phyloP scores from a whole-genome alignment of 2,113 vertebrate species.

The Oenanthe oenanthe region DNA sequence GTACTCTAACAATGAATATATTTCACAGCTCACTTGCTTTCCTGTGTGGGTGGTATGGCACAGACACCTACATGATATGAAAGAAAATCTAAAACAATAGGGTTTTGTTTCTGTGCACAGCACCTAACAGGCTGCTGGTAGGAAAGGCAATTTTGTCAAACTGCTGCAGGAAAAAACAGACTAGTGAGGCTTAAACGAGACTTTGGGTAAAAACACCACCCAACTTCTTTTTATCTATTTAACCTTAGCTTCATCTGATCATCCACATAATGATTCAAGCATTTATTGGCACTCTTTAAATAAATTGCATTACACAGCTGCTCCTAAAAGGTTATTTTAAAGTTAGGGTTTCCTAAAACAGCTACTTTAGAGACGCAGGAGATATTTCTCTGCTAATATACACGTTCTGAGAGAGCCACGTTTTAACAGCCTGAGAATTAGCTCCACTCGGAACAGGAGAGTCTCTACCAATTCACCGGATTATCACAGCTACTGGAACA shows the following conservation, averaged over 20 bases:
- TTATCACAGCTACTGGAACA: neutral
- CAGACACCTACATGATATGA: conserved; percentile 85
- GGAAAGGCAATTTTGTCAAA: conserved; percentile 72
- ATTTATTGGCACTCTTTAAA: neutral
- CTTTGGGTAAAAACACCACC: conserved; percentile 6
- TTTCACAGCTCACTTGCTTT: conserved; percentile 91
- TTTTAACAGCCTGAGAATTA: neutral
- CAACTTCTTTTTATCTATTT: conserved; percentile 65
- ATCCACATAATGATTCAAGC: neutral
- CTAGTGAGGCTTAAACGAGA: conserved; percentile 41
- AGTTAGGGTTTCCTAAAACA: conserved; percentile 10
- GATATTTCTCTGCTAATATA: neutral
- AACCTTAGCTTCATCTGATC: neutral
- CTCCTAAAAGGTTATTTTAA: neutral
- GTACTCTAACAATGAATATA: conserved; percentile 92
- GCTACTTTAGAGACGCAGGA: neutral
- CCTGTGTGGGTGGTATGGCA: conserved; percentile 86
- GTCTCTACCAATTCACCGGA: neutral
- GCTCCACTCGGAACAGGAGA: neutral
- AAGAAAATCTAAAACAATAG: conserved; percentile 86
- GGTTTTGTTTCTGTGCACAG: conserved; percentile 68
- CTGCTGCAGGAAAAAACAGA: conserved; percentile 45
- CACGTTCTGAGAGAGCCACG: neutral
- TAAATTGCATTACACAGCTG: neutral
- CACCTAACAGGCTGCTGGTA: conserved; percentile 73